phyloP scores from a whole-genome alignment of 2,888 invertebrate genomes.

The Trachelus iudaicus region DNA sequence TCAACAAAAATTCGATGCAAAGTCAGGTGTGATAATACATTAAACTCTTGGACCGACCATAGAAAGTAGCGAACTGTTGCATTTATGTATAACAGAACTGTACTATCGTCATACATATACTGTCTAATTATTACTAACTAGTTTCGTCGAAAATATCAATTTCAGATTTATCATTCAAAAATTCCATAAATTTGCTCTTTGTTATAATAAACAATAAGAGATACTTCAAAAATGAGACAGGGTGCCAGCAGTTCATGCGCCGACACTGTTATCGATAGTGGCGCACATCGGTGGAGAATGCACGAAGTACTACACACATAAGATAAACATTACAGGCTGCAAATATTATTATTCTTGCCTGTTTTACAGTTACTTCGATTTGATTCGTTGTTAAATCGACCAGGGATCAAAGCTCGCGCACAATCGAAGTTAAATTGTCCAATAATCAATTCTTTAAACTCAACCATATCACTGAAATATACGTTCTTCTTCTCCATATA shows the following conservation, averaged over 20 bases:
- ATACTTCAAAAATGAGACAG: neutral
- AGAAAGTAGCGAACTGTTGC: too few relatives aligned
- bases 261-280: neutral
- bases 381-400: neutral
- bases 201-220: neutral
- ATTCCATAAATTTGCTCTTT: neutral
- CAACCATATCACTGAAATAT: neutral
- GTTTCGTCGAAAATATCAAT: too few relatives aligned
- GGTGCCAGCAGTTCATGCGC: neutral
- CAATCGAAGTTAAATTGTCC: neutral
- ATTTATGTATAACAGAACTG: too few relatives aligned
- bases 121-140: too few relatives aligned
- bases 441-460: neutral
- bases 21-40: too few relatives aligned
- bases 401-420: neutral
- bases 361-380: neutral
- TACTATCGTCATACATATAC: too few relatives aligned
- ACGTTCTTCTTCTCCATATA: neutral
- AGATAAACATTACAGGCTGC: neutral
- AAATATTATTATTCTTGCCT: neutral
- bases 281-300: neutral
- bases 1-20: too few relatives aligned
- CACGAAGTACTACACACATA: neutral
- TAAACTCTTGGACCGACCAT: too few relatives aligned
- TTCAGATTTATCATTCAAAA: too few relatives aligned